phyloP scores from a whole-genome alignment of 2,888 invertebrate genomes.

The Drosophila yooni region DNA sequence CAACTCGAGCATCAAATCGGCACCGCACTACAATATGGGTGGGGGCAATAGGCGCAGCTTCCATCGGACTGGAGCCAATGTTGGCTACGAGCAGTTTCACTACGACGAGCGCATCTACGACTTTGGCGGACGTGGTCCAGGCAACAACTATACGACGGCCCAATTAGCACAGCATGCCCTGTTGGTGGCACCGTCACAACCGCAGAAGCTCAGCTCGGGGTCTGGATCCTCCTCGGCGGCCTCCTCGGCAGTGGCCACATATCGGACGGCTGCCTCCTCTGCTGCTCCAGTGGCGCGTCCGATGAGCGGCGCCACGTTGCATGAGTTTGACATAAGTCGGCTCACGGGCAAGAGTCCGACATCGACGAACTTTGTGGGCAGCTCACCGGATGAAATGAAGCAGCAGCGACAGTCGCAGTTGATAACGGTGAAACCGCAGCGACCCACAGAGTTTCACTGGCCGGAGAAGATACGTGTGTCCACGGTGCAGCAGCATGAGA shows the following conservation, averaged over 20 bases:
- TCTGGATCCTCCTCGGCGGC: conserved; percentile 79
- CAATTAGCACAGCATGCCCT: conserved; percentile 44
- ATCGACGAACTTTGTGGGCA: conserved; percentile 76
- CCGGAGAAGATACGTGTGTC: conserved; percentile 85
- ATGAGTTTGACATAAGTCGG: conserved; percentile 85
- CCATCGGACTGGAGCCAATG: conserved; percentile 55
- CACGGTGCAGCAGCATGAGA: conserved; percentile 84
- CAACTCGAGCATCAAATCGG: conserved; percentile 85
- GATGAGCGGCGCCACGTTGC: conserved; percentile 67
- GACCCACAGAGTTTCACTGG: conserved; percentile 84
- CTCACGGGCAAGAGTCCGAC: conserved; percentile 85
- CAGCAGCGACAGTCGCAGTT: conserved; percentile 40
- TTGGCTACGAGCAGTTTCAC: conserved; percentile 73
- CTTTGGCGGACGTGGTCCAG: conserved; percentile 83
- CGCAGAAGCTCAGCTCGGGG: conserved; percentile 74
- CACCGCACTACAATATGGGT: conserved; percentile 85
- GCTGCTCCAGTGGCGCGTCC: conserved; percentile 49
- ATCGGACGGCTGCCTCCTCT: conserved; percentile 53
- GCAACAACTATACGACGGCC: conserved; percentile 74
- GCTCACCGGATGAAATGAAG: conserved; percentile 74
- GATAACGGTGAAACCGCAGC: conserved; percentile 59
- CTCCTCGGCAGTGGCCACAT: conserved; percentile 69
- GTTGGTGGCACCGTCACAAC: conserved; percentile 32
- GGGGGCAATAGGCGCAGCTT: conserved; percentile 63
- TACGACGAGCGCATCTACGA: conserved; percentile 84